Evolutionary conservation across 2,797 vertebrate genomes (phyloP).

Genomic region (Brachyrhaphis roseni): DNA sequence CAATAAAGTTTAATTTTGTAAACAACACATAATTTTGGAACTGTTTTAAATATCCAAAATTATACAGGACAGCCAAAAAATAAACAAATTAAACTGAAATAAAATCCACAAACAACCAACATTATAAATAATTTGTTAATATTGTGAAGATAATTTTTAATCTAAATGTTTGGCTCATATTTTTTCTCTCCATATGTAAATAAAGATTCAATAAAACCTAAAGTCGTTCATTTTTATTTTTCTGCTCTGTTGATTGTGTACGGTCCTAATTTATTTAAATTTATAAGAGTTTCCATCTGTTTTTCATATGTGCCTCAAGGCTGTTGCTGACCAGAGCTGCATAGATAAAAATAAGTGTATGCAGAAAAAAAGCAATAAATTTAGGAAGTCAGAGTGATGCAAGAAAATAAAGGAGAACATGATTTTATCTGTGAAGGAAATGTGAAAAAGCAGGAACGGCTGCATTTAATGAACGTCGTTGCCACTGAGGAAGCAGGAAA

Average conservation of each 20-base stretch:
- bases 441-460: slow-evolving; percentile 2
- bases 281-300: neutral
- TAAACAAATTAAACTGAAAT: too few relatives aligned
- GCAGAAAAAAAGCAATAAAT: neutral
- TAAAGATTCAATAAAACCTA: neutral
- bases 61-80: too few relatives aligned
- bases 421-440: slow-evolving; percentile 21
- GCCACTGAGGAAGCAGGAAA: slow-evolving; percentile 5
- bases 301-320: neutral
- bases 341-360: neutral
- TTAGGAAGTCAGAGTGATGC: neutral
- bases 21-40: too few relatives aligned
- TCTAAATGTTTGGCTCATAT: neutral
- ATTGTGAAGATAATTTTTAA: neutral
- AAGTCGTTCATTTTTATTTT: neutral
- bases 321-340: neutral
- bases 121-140: neutral
- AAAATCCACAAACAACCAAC: too few relatives aligned
- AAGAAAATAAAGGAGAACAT: slow-evolving; percentile 6
- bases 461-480: slow-evolving; percentile 1
- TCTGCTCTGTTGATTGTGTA: too few relatives aligned
- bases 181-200: neutral
- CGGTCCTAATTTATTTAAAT: neutral
- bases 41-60: too few relatives aligned
- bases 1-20: too few relatives aligned